Conservation (phyloP, 92 coral and sea anemone species). For the Epizoanthus ramosus region DNA sequence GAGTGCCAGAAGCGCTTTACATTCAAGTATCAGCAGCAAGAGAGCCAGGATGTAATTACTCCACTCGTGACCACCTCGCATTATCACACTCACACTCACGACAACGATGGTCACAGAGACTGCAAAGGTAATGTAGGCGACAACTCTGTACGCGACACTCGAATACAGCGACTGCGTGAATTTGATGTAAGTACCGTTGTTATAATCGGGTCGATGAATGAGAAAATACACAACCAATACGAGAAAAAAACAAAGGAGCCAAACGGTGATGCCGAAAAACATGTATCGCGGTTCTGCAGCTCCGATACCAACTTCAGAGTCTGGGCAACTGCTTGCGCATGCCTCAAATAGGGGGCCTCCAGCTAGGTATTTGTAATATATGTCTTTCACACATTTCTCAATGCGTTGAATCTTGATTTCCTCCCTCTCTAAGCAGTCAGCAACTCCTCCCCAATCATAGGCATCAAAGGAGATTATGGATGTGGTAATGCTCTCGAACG, state of each 20-base stretch:
- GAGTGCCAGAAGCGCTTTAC: conserved; percentile 11
- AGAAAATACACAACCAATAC: conserved; percentile 36
- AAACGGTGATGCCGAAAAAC: conserved; percentile 35
- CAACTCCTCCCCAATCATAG: background rate
- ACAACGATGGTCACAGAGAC: conserved; percentile 32
- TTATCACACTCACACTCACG: conserved; percentile 20
- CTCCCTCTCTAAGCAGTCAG: background rate
- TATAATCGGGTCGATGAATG: conserved; percentile 37
- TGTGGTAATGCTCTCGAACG: conserved; percentile 9
- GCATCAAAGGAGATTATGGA: background rate
- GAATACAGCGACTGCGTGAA: conserved; percentile 42
- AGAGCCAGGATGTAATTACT: conserved; percentile 24
- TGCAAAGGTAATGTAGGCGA: conserved; percentile 34
- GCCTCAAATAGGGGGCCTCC: background rate
- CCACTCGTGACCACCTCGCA: conserved; percentile 26
- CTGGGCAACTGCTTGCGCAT: background rate
- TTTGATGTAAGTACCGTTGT: conserved; percentile 39
- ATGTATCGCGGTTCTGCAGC: conserved; percentile 25
- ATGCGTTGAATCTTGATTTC: conserved; percentile 5
- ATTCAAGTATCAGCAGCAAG: conserved; percentile 31
- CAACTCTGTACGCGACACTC: conserved; percentile 29
- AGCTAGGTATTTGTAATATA: conserved; percentile 1
- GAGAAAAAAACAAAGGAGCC: conserved; percentile 48
- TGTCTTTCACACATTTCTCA: conserved; percentile 3
- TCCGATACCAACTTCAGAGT: background rate